Base-by-base conservation (phyloP, 2,113 vertebrate species). In the Chitala chitala region DNA sequence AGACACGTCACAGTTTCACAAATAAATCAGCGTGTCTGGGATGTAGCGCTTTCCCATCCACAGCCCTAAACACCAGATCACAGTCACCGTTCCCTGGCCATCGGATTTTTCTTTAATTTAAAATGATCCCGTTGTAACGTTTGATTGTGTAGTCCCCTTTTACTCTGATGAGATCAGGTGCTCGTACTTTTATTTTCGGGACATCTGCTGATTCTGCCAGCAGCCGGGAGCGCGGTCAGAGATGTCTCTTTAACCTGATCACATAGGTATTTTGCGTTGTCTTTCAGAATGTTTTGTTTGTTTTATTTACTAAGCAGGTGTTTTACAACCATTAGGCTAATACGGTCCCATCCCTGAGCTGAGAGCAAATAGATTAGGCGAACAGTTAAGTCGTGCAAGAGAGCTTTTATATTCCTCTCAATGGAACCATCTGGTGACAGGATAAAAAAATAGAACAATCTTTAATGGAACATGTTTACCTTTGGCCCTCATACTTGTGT, bases 241-340 rank as follows among this genome's bases (percentile, higher is more conserved):
- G 81, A 77, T 83, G 86, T 33, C 76, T 78, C 87, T 84, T 86
- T 84, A 85, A 79, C 78, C 82, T 87, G 84, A 90, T 90, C 83
- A 84, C 79, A 80, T 86, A 81, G 84, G 82, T 88, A 84, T 87
- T 89, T 91, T 85, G 81, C 80, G 89, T 87, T 76, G 71, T 71
- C 82, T 70, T 56, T 72, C 72, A 78, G 78, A 12, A 77, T 75
- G 72, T 84, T 91, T 87, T 87, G 87, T 90, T 88, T 87, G 87
- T 90, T 92, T 90, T 89, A 84, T 92, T 87, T 88, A 75, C 73
- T 82, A 77, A 92, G 87, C 87, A 93, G 87, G 83, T 94, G 86
- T 91, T 91, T 90, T 88, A 84, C 81, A 89, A 85, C 83, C 87
- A 82, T 88, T 85, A 88, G 83, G 72, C 74, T 85, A 83, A 88